Percentiles rank a stretch among this genome's conserved stretches.
phyloP scores from a whole-genome alignment of 2,113 vertebrate species.

The Stomatorhinus ivindoensis region DNA sequence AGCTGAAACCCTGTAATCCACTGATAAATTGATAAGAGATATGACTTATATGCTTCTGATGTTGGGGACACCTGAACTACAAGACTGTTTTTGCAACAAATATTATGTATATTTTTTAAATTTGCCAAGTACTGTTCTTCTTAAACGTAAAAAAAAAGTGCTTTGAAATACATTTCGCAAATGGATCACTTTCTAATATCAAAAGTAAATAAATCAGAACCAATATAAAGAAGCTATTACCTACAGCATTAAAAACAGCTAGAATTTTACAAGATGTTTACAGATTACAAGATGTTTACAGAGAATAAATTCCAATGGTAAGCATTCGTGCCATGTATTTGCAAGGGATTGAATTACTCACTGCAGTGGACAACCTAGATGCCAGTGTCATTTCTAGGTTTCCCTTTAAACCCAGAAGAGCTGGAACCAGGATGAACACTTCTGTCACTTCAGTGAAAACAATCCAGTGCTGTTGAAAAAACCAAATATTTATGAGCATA shows the following conservation, averaged over 20 bases:
- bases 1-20: neutral
- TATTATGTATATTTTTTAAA: neutral
- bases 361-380: constrained; percentile 90
- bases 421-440: constrained; percentile 96
- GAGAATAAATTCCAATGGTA: neutral
- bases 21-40: neutral
- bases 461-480: constrained; percentile 80
- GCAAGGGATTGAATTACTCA: constrained; percentile 58
- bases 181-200: neutral
- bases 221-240: neutral
- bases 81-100: neutral
- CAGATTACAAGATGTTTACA: neutral
- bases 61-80: neutral
- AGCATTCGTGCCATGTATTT: neutral
- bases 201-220: neutral
- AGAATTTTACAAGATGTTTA: neutral
- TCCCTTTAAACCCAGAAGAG: constrained; percentile 89
- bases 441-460: constrained; percentile 90
- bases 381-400: constrained; percentile 98
- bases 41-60: neutral
- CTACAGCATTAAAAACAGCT: neutral
- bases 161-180: neutral
- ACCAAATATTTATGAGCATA: neutral
- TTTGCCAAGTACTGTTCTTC: neutral
- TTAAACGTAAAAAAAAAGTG: neutral